Evolutionary conservation across 2,797 vertebrate species (phyloP).

Genomic region (Spondyliosoma cantharus): DNA sequence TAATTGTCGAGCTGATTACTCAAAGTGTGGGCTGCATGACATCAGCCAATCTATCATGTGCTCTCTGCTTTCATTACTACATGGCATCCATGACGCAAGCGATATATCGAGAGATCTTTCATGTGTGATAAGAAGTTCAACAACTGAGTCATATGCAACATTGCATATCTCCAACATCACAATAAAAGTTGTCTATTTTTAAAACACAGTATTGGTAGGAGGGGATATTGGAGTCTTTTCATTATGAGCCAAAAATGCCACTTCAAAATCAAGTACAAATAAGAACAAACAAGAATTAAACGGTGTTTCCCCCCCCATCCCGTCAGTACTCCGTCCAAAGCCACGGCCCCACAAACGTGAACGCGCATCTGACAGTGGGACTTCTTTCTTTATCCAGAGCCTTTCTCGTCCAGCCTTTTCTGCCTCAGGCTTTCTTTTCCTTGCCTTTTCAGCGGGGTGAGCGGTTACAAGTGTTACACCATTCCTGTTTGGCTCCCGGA

Average conservation of each 20-base stretch:
- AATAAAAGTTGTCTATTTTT: not conserved
- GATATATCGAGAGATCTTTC: not conserved
- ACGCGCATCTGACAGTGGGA: too few species aligned
- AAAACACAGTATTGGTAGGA: not conserved
- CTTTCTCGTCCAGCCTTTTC: too few species aligned
- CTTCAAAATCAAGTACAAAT: too few species aligned
- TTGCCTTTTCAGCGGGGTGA: too few species aligned
- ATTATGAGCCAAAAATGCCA: not conserved
- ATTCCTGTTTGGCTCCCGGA: too few species aligned
- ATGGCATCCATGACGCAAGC: not conserved
- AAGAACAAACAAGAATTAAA: too few species aligned
- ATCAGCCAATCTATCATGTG: not conserved
- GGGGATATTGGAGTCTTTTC: not conserved
- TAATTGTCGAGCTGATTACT: conserved; percentile 25
- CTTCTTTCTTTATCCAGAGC: too few species aligned
- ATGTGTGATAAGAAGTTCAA: conserved; percentile 1
- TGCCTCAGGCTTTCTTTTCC: too few species aligned
- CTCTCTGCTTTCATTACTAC: conserved; percentile 19
- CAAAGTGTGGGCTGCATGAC: conserved; percentile 8
- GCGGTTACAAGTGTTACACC: too few species aligned
- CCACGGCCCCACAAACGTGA: too few species aligned
- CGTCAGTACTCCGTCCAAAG: too few species aligned
- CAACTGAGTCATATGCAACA: not conserved
- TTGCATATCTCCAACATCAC: not conserved
- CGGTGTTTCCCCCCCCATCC: too few species aligned